Evolutionary conservation across 1,140 invertebrate genomes (phyloP), one percentile per base, ranked within the genome.

Genomic region (Musca vetustissima): DNA sequence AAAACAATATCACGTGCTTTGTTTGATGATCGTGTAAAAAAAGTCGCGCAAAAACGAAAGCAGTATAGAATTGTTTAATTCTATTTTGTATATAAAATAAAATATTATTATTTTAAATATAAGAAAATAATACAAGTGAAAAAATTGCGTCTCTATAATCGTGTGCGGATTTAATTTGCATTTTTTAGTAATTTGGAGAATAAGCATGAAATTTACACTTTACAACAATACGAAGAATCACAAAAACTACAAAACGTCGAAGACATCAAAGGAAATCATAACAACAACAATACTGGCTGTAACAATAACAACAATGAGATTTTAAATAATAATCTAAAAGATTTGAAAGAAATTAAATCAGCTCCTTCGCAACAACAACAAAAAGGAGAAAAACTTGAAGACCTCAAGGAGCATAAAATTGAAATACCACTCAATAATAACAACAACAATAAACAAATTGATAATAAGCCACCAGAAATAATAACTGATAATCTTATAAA

Each of bases 151-250:
- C n/a, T 59, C 66, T 53, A 52, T 52, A 53, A 65, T 57, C 65
- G 24, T 75, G 73, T 72, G 59, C 73, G 77, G 74, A 76, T 73
- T 73, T 78, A 74, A 75, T 74, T 73, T 73, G 70, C 66, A 86
- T 85, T 74, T 89, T 89, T 72, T 88, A 96, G 94, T 89, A 92
- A 89, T 79, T 87, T 95, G 83, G 93, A 95, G 87, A 89, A 90
- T 84, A 87, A 91, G 85, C 86, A 93, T 88, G 90, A 94, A 83
- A 89, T 96, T 76, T 91, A 94, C 83, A 93, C 93, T 75, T 86
- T 88, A 82, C 88, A 88, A 81, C 92, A 94, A 85, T 77, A 81
- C 73, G 77, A 79, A 74, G 76, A 66, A 22, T 59, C 69, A 52
- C 59, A 69, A 74, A 61, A 71, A 66, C 68, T 71, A 50, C 55